Evolutionary conservation across 2,888 invertebrate species (phyloP).

Genomic region (Nomada flava): DNA sequence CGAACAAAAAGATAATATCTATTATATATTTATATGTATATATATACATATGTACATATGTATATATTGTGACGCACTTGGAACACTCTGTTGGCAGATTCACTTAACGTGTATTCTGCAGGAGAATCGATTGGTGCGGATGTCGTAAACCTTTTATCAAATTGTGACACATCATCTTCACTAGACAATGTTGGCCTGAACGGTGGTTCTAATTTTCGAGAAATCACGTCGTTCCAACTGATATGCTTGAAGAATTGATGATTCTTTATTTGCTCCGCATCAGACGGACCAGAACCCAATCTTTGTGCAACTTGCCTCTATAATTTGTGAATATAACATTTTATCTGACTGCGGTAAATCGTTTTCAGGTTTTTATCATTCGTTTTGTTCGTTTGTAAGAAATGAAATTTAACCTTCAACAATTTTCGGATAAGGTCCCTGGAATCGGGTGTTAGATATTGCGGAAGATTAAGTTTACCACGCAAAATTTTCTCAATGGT

Average conservation of each 20-base stretch:
- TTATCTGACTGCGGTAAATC: constrained; percentile 15
- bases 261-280: constrained; percentile 94
- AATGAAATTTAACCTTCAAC: constrained; percentile 88
- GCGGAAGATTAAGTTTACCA: constrained; percentile 97
- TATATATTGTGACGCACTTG: constrained; percentile 88
- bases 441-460: constrained; percentile 97
- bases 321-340: constrained; percentile 45
- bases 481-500: constrained; percentile 99
- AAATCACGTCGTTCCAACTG: constrained; percentile 96
- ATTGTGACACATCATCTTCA: constrained; percentile 99
- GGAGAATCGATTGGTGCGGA: constrained; percentile 99
- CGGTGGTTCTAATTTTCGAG: constrained; percentile 95
- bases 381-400: neutral
- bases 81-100: constrained; percentile 98
- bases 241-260: constrained; percentile 98
- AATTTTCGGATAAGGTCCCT: constrained; percentile 96
- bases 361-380: neutral
- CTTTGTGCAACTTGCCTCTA: constrained; percentile 91
- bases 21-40: no score
- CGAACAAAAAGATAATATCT: neutral
- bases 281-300: constrained; percentile 92
- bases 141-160: constrained; percentile 98
- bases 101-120: constrained; percentile 96
- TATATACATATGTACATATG: no score
- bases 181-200: constrained; percentile 96